Base-by-base conservation (phyloP, 2,797 vertebrate species). In the Gallinago solitaria region DNA sequence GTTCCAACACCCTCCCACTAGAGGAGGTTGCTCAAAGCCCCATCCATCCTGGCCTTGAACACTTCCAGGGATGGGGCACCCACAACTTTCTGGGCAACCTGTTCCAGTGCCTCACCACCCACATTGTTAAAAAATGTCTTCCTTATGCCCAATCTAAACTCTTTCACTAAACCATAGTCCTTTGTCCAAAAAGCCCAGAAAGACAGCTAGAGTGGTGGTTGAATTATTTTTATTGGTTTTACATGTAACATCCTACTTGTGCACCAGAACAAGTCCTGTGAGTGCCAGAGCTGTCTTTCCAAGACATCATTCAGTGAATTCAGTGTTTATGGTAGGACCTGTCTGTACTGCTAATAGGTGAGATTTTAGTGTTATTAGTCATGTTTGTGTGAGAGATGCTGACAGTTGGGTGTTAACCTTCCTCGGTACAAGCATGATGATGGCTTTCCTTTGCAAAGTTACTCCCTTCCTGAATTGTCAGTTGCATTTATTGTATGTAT, bases 371-470 rank as follows among this genome's bases (percentile, higher is more conserved):
- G 51, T 54, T 61, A 21, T 18, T 82, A 67, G 11, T 70, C 24
- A 39, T 45, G 10, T 74, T 87, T 96, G 81, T 77, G 19, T 28
- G 65, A 86, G 68, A 77, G 12, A 19, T 81, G 25, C 27, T 92
- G 78, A 28, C 53, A 60, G 21, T 63, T 47, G 20, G 24, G 12
- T 45, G 23, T 95, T 92, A 82, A 79, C 24, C 18, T 51, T 63
- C 35, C 17, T 85, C 14, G 57, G 33, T 27, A 73, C 12, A 64
- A 92, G n/a, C 33, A 64, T 77, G 30, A 39, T 2, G 1, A 61
- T 76, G n/a, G 90, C 47, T 95, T 75, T 73, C 39, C 43, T 87
- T 79, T 82, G 69, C 80, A 80, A 75, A 87, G 30, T 68, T 96
- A 27, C 74, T 47, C 47, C 87, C 37, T 48, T 90, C 48, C 71